Evolutionary conservation across 2,888 invertebrate species (phyloP), one percentile per base, ranked within the genome.

Genomic region (Tachina fera): DNA sequence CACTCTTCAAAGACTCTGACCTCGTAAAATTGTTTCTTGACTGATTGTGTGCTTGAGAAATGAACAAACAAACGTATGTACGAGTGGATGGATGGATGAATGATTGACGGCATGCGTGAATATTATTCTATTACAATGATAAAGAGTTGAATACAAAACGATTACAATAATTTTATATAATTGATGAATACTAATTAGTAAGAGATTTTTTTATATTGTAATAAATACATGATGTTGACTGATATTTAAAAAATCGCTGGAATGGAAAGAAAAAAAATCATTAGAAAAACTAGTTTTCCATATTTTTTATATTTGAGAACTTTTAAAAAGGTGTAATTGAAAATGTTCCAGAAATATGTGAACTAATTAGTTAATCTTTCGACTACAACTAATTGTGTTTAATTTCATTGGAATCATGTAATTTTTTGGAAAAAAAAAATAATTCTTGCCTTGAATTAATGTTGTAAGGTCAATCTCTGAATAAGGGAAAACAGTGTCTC

Each of bases 61-160:
- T 60, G 14, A 45, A 60, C n/a, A 16, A 45, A 56, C 31, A n/a
- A n/a, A n/a, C n/a, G n/a, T n/a, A n/a, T n/a, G 22, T n/a, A 41
- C 63, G 56, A 51, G 47, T 10, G 16, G 49, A 70, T 19, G 16
- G 53, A 53, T 70, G 70, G 61, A 80, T 80, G 74, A 80, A 43
- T 80, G 80, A 80, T 80, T 80, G 80, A 80, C 65, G 22, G 67
- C 72, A 67, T 80, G 80, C 80, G 74, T 80, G 80, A 74, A 80
- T 60, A 67, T 58, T 60, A 16, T 74, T 65, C 67, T 65, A 74
- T 80, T 74, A 67, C 51, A 80, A 72, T 60, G 58, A 67, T 74
- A 14, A 60, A 80, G 31, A 65, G 65, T 51, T 67, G 41, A 67
- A 74, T 80, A 67, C 31, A 80, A 74, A 74, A 74, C n/a, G 13